A percentile compares a stretch with the other conserved stretches of the same genome.
Conservation (phyloP, 2,797 vertebrate genomes). For the Macropus fuliginosus region DNA sequence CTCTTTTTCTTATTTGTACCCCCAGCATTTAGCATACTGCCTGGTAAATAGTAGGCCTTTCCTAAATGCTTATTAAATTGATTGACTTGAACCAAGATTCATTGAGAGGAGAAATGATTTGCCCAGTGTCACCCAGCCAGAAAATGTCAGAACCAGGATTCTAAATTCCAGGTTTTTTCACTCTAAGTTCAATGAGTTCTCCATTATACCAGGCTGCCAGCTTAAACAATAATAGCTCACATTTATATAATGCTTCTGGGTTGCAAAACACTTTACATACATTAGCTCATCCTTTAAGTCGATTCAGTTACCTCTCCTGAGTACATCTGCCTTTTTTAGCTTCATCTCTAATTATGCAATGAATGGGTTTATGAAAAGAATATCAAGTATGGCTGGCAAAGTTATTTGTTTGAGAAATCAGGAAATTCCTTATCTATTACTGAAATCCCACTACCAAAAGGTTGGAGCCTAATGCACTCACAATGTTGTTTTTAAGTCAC, state of each 20-base stretch:
- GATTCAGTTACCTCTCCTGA: not conserved
- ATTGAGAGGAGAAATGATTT: not conserved
- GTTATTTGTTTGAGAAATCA: not conserved
- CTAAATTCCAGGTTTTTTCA: not conserved
- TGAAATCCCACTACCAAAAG: not conserved
- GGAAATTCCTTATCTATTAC: not conserved
- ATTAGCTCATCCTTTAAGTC: constrained; percentile 2
- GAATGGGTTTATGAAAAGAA: not conserved
- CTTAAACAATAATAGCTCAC: constrained; percentile 1
- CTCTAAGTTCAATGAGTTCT: not conserved
- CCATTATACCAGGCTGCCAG: not conserved
- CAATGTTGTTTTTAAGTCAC: not conserved
- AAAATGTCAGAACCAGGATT: not conserved
- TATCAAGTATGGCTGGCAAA: not conserved
- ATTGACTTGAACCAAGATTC: not conserved
- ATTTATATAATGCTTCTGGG: not conserved
- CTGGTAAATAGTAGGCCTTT: not conserved
- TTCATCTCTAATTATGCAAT: not conserved
- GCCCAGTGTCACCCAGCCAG: not conserved
- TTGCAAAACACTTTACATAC: not conserved
- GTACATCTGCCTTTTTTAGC: not conserved
- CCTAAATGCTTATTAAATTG: not conserved
- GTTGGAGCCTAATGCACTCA: not conserved
- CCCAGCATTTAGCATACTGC: not conserved
- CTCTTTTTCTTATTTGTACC: not conserved